A percentile compares a stretch with the other conserved stretches of the same genome.
Evolutionary conservation across 2,797 vertebrate species (phyloP).

Genomic region (Phrynocephalus forsythii): DNA sequence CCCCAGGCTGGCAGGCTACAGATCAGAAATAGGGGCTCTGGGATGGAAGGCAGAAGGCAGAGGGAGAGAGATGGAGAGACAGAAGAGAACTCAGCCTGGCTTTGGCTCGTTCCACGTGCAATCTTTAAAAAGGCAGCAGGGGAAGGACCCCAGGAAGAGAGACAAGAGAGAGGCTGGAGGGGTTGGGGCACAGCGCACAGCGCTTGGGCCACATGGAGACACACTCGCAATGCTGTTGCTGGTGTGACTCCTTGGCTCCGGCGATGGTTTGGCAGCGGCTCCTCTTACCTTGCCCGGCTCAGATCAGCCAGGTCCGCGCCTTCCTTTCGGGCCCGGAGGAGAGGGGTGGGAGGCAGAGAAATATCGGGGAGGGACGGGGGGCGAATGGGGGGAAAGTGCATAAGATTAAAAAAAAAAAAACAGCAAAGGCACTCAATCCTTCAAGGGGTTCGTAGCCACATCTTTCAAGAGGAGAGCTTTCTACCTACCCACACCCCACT

Average conservation of each 20-base stretch:
- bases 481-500: neutral
- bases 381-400: neutral
- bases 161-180: no score
- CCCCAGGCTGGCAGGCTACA: no score
- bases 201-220: constrained; percentile 21
- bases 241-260: neutral
- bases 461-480: constrained; percentile 32
- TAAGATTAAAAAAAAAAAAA: neutral
- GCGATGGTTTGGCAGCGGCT: constrained; percentile 18
- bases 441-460: constrained; percentile 67
- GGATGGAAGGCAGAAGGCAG: fast-evolving
- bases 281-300: constrained; percentile 62
- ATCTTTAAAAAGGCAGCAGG: neutral
- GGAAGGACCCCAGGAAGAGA: neutral
- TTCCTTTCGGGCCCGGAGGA: neutral
- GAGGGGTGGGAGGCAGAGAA: no score
- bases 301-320: constrained; percentile 19
- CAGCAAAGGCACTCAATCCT: constrained; percentile 56
- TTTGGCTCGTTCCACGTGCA: neutral
- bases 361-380: neutral
- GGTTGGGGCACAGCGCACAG: constrained; percentile 13
- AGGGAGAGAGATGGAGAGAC: neutral
- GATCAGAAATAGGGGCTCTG: neutral
- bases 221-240: neutral
- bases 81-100: neutral